Percentiles rank a stretch among this genome's conserved stretches.
Evolutionary conservation across 2,888 invertebrate species (phyloP).

Genomic region (Cheilosia variabilis): DNA sequence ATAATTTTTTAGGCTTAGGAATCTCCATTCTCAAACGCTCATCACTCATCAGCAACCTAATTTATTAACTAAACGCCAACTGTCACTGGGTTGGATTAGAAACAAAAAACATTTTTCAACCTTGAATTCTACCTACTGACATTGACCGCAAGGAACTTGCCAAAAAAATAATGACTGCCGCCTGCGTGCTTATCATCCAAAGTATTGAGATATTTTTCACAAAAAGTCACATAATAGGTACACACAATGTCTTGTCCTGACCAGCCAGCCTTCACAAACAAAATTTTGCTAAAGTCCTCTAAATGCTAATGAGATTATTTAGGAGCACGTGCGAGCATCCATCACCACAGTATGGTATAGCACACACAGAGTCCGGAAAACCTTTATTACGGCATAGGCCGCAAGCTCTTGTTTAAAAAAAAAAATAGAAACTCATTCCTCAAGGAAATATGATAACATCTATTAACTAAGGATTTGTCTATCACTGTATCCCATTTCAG

Average conservation of each 20-base stretch:
- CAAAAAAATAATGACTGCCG: constrained; percentile 29
- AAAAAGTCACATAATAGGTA: neutral
- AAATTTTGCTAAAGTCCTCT: constrained; percentile 25
- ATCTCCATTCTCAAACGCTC: too few relatives aligned
- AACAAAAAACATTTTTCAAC: neutral
- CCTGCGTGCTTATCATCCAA: constrained; percentile 17
- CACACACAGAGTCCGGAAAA: neutral
- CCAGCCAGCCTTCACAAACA: neutral
- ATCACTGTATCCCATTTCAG: constrained; percentile 31
- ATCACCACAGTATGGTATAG: constrained; percentile 23
- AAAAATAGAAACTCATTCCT: constrained; percentile 5
- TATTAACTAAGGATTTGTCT: constrained; percentile 46
- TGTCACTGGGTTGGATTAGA: too few relatives aligned
- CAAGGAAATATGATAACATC: constrained; percentile 39
- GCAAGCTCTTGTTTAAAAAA: neutral
- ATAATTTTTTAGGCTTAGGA: too few relatives aligned
- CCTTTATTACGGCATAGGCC: neutral
- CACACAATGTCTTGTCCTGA: too few relatives aligned
- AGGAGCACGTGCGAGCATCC: constrained; percentile 41
- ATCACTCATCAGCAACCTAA: too few relatives aligned
- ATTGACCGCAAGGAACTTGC: constrained; percentile 8
- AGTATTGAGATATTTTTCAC: neutral
- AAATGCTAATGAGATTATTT: constrained; percentile 31
- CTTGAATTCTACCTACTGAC: neutral
- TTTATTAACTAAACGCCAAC: too few relatives aligned